Evolutionary conservation across 2,888 invertebrate genomes (phyloP).

Genomic region (Cosmorhoe ocellata): DNA sequence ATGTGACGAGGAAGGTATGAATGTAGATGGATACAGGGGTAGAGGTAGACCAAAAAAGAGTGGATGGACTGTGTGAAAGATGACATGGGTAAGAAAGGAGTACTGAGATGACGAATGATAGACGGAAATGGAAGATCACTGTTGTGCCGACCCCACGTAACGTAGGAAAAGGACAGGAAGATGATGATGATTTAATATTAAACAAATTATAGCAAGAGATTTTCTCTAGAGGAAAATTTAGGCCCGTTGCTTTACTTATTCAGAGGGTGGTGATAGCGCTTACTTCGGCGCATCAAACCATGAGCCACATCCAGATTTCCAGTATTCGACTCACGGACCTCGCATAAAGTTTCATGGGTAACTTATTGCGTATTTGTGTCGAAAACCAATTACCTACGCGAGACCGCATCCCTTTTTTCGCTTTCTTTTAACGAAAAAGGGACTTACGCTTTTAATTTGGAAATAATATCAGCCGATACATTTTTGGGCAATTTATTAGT

Average conservation of each 20-base stretch:
- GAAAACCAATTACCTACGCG: slow-evolving; percentile 63
- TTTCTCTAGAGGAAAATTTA: slow-evolving; percentile 29
- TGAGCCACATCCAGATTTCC: slow-evolving; percentile 34
- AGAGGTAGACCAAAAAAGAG: too few relatives aligned
- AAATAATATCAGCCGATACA: slow-evolving; percentile 41
- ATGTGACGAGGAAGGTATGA: too few relatives aligned
- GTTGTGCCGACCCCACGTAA: too few relatives aligned
- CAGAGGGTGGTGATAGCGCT: slow-evolving; percentile 47
- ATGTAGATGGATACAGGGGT: too few relatives aligned
- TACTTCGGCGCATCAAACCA: slow-evolving; percentile 44
- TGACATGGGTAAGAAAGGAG: too few relatives aligned
- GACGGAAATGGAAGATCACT: too few relatives aligned
- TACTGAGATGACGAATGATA: too few relatives aligned
- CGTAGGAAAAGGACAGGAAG: too few relatives aligned
- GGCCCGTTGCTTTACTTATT: slow-evolving; percentile 42
- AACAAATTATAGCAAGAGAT: slow-evolving; percentile 26
- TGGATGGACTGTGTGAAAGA: too few relatives aligned
- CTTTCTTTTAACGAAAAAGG: slow-evolving; percentile 42
- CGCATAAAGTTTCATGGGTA: slow-evolving; percentile 65
- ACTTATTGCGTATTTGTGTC: slow-evolving; percentile 68
- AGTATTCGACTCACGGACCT: slow-evolving; percentile 55
- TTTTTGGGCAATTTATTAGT: slow-evolving; percentile 33
- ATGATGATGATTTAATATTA: slow-evolving; percentile 34
- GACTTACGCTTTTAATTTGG: slow-evolving; percentile 45
- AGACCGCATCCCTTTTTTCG: slow-evolving; percentile 49